phyloP scores from a whole-genome alignment of 2,888 invertebrate genomes.

The Archips crataeganus region DNA sequence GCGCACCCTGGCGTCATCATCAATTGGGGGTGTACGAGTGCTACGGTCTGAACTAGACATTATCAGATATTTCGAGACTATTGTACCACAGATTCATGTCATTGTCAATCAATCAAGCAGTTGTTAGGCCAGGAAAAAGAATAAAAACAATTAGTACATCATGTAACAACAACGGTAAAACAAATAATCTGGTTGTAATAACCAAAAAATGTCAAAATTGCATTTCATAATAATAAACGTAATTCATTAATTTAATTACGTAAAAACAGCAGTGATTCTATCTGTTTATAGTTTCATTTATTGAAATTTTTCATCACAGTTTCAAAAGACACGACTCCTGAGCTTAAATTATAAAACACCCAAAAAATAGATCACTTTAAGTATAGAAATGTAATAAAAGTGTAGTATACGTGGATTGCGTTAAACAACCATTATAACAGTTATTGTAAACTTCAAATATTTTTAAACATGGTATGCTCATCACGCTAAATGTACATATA shows the following conservation, averaged over 20 bases:
- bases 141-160: not conserved
- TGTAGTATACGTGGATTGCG: not conserved
- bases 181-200: not conserved
- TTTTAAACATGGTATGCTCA: not conserved
- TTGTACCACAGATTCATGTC: not conserved
- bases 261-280: not conserved
- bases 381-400: too few relatives aligned
- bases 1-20: not conserved
- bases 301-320: too few relatives aligned
- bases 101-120: not conserved
- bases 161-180: not conserved
- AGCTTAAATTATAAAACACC: too few relatives aligned
- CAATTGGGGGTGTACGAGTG: not conserved
- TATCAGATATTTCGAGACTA: not conserved
- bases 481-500: not conserved
- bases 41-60: not conserved
- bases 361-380: too few relatives aligned
- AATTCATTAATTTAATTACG: not conserved
- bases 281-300: not conserved
- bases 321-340: too few relatives aligned
- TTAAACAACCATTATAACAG: too few relatives aligned
- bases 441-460: not conserved
- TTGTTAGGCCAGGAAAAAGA: not conserved
- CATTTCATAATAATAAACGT: not conserved
- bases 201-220: not conserved